phyloP scores from a whole-genome alignment of 2,888 invertebrate species.

The Sesia bembeciformis region DNA sequence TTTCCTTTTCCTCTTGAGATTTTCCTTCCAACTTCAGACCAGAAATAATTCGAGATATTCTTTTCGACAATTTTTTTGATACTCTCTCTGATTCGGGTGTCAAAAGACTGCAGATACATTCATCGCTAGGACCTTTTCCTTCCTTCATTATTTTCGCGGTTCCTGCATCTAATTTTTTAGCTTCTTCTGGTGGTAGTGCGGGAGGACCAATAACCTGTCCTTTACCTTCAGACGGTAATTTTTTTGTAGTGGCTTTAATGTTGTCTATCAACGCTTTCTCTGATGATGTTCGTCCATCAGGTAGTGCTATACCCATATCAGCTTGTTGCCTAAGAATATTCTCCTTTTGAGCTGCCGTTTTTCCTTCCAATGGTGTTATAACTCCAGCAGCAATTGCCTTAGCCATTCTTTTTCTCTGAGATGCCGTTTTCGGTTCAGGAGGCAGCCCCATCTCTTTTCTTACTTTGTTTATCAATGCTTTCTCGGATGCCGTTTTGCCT shows the following conservation, averaged over 20 bases:
- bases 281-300: slow-evolving; percentile 17
- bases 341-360: slow-evolving; percentile 13
- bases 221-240: not conserved
- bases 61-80: not conserved
- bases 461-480: slow-evolving; percentile 16
- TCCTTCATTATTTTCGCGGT: slow-evolving; percentile 24
- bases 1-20: slow-evolving; percentile 13
- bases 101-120: slow-evolving; percentile 25
- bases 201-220: not conserved
- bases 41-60: not conserved
- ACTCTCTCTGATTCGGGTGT: slow-evolving; percentile 16
- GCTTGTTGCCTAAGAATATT: slow-evolving; percentile 13
- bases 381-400: slow-evolving; percentile 15
- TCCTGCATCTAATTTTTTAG: slow-evolving; percentile 14
- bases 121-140: slow-evolving; percentile 26
- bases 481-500: slow-evolving; percentile 19
- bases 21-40: slow-evolving; percentile 1
- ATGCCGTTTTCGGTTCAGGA: slow-evolving; percentile 9
- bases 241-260: slow-evolving; percentile 6
- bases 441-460: slow-evolving; percentile 17
- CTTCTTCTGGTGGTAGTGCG: slow-evolving; percentile 9
- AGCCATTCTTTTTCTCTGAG: not conserved
- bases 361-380: slow-evolving; percentile 17
- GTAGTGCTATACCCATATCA: slow-evolving; percentile 18
- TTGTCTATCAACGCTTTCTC: slow-evolving; percentile 19